A percentile compares a stretch with the other conserved stretches of the same genome.
phyloP scores from a whole-genome alignment of 2,113 vertebrate genomes.

The Neolamprologus hecqui region DNA sequence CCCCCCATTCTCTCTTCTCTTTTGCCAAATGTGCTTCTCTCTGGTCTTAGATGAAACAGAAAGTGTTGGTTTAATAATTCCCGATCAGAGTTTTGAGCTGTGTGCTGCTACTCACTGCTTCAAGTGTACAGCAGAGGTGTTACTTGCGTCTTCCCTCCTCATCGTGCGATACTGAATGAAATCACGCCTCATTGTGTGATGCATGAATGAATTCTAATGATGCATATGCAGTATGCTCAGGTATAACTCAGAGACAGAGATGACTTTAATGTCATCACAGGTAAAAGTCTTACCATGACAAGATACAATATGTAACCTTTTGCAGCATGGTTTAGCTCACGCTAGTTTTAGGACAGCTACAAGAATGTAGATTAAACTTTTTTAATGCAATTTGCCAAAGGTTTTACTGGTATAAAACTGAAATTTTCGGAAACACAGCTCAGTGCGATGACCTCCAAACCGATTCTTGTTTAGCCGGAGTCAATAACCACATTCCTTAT shows the following conservation, averaged over 20 bases:
- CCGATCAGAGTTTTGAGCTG: slow-evolving; percentile 26
- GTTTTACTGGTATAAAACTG: not conserved
- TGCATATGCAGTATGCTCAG: not conserved
- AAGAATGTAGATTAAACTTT: not conserved
- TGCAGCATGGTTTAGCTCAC: not conserved
- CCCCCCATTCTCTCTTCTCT: not conserved
- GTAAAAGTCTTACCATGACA: not conserved
- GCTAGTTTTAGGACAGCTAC: not conserved
- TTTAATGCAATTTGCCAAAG: not conserved
- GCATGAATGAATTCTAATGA: slow-evolving; percentile 2
- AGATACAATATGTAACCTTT: not conserved
- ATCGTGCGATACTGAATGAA: not conserved
- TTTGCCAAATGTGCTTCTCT: slow-evolving; percentile 49
- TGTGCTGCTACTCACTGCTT: not conserved
- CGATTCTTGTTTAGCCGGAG: not conserved
- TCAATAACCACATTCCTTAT: not conserved
- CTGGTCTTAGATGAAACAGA: slow-evolving; percentile 59
- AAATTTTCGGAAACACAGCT: not conserved
- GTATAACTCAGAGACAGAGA: not conserved
- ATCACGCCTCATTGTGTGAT: not conserved
- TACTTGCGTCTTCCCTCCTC: not conserved
- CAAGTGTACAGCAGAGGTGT: not conserved
- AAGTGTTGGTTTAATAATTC: slow-evolving; percentile 57
- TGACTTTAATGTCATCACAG: not conserved
- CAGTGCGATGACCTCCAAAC: not conserved